A percentile compares a stretch with the other conserved stretches of the same genome.
Conservation (phyloP, 2,113 vertebrate genomes). For the Bubo blakistoni region DNA sequence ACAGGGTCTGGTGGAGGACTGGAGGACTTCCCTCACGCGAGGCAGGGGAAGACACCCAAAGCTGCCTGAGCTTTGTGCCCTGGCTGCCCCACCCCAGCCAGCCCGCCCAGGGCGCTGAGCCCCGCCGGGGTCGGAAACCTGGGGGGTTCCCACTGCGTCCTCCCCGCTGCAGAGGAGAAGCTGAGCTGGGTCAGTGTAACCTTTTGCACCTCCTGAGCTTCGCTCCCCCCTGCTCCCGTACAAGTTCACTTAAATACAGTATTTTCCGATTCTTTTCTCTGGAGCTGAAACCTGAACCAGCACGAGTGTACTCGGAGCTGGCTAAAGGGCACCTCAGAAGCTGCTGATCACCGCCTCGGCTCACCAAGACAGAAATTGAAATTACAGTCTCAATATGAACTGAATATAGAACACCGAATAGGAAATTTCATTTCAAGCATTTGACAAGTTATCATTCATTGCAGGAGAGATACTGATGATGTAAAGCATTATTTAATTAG, state of each 20-base stretch:
- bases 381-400: not conserved
- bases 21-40: too few species aligned
- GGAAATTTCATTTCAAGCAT: not conserved
- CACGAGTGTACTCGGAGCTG: too few species aligned
- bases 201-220: not conserved
- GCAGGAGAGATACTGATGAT: not conserved
- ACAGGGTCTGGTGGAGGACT: not conserved
- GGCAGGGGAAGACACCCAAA: fast-evolving
- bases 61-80: fast-evolving
- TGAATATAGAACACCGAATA: too few species aligned
- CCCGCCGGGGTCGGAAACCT: too few species aligned
- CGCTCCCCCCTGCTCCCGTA: fast-evolving
- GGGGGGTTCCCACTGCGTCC: fast-evolving
- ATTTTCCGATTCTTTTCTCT: not conserved
- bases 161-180: not conserved
- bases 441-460: not conserved
- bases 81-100: not conserved
- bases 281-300: too few species aligned
- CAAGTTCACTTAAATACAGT: not conserved
- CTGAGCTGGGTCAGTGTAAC: not conserved
- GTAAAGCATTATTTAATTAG: not conserved
- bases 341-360: not conserved
- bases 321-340: fast-evolving
- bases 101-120: fast-evolving
- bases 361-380: not conserved